Base-by-base conservation (phyloP, 2,888 invertebrate species). In the Mylabris sibirica region DNA sequence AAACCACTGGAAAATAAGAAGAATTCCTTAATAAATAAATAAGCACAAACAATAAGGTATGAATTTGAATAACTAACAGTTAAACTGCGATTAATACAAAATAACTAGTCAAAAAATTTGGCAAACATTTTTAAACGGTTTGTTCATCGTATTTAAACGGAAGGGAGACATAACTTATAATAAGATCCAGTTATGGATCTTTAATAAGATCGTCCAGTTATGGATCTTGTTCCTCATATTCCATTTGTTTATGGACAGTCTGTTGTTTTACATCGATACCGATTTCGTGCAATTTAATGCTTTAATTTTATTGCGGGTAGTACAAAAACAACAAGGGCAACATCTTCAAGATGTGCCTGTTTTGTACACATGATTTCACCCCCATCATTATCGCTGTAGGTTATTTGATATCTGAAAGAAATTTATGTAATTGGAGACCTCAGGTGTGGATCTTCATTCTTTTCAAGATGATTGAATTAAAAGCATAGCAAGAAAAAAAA, bases 1-100 rank as follows among this genome's bases (percentile, higher is more conserved):
- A 91, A 90, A 80, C 92, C 92, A 86, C 44, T 89, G 89, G 71
- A 82, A 81, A 80, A 71, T 74, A 72, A 72, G 78, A 81, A 78
- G 81, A 38, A 57, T 17, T 34, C 5, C 24, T 11, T 5, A 63
- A 49, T 30, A 22, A 35, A 63, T 34, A 59, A 34, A 60, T 24
- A 35, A 65, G 20, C 12, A 49, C 17, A 8, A n/a, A 20, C 20
- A 22, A 49, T 49, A 9, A 20, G 8, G 2, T n/a, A 11, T 49
- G 6, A 44, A 17, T n/a, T 44, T 6, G 3, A 49, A 49, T 49
- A 9, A 8, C 9, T 17, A 44, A 49, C 49, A 49, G 49, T 20
- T 49, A 49, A 17, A 44, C 44, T 9, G 1, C 20, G 49, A 49
- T 49, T 49, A 49, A 11, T 44, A 17, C n/a, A 5, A 2, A 44